Evolutionary conservation across 1,140 invertebrate genomes (phyloP), one percentile per base, ranked within the genome.

Genomic region (Steinernema feltiae): DNA sequence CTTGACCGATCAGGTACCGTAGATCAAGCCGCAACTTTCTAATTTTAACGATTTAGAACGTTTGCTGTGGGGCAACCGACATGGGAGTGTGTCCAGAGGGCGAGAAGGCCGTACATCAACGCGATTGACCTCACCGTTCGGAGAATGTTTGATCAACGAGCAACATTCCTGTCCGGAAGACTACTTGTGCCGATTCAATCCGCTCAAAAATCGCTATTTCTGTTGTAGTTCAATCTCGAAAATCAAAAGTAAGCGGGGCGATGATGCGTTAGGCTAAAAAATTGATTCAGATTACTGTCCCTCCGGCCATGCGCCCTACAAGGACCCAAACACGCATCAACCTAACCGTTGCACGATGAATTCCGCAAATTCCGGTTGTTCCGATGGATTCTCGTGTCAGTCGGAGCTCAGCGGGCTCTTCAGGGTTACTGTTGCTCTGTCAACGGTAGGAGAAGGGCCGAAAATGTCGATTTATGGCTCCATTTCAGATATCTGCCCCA

Each of bases 381-480:
- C 77, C 17, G 77, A 78, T 41, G 76, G 76, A 17, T 78, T 77
- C n/a, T 71, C 72, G 21, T 78, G 77, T 41, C 48, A 77, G 1
- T 69, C 41, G 30, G 70, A 78, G n/a, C 31, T 78, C 1, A 78
- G 73, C 32, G 75, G 72, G 77, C 77, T 48, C 77, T 78, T 63
- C 77, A 78, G 18, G 77, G 77, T 1, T 78, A 77, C 76, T 78
- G 77, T 35, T 78, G 77, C 24, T 78, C 77, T 27, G 76, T 77
- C 2, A 77, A 72, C 30, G 76, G 71, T 72, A 53, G 7, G 7
- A 41, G 7, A 7, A n/a, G 17, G 7, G 24, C 69, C 27, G 15
- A 17, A 21, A 17, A 72, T 7, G 21, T 72, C 69, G 7, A 41
- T 7, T 53, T 27, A 18, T 18, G 30, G 3, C 31, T 30, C 17